Base-by-base conservation (phyloP, 2,888 invertebrate species). In the Electrophaes corylata region DNA sequence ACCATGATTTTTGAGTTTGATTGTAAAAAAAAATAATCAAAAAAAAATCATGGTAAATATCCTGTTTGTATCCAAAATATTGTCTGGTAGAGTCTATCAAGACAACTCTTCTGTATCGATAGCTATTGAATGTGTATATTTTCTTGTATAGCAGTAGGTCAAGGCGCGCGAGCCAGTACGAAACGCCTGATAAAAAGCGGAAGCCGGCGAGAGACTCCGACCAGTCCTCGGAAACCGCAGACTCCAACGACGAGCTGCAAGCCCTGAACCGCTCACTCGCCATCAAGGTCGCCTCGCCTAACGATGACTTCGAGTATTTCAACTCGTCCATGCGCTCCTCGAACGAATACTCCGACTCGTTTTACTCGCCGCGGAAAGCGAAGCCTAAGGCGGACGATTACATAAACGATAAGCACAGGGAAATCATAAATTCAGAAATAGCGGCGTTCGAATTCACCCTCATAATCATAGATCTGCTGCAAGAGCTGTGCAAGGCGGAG, bases 301-400 rank as follows among this genome's bases (percentile, higher is more conserved):
- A 88, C 45, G 94, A 94, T 80, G 93, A 94, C 72, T 94, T 94
- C 72, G 93, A 93, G 57, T 94, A 94, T 72, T 94, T 94, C 74
- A 92, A 93, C 46, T 91, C 92, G 0, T 86, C 84, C 1, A 59
- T 77, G 0, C 78, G 86, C 1, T 84, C 88, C 6, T 79, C 87
- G 52, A 84, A 80, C 47, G 83, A 83, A 1, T 79, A 83, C 51
- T 72, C 85, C 0, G 84, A 86, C 46, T 78, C 83, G 0, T 79
- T 74, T 55, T 78, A 83, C 49, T 69, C 84, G 0, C 84, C 87
- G 4, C 76, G 88, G 4, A 87, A 81, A 54, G 75, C 79, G 8
- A 92, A 92, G 67, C 85, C 88, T 0, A 89, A 87, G 51, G 88
- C 92, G 0, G 89, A 91, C 33, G 93, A 94, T 68, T 93, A 91